Evolutionary conservation across 2,888 invertebrate genomes (phyloP).

Genomic region (Gymnosoma rotundatum): DNA sequence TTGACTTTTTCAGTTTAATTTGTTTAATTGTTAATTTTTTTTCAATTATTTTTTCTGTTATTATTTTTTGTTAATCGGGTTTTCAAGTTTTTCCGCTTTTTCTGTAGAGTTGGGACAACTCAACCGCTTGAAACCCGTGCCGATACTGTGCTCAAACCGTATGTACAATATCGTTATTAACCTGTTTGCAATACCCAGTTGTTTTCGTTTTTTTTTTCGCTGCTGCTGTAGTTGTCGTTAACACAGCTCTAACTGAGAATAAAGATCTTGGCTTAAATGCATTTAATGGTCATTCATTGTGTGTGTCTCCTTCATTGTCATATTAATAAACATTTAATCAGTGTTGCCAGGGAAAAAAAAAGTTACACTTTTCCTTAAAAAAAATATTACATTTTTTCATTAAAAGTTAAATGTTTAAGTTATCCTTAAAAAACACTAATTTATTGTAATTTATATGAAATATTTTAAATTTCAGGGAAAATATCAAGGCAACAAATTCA

Average conservation of each 20-base stretch:
- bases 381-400: too few species aligned
- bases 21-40: constrained; percentile 40
- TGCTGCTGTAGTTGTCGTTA: constrained; percentile 37
- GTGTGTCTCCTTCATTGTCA: constrained; percentile 21
- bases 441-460: too few species aligned
- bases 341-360: background rate
- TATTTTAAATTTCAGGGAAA: too few species aligned
- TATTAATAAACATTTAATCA: background rate
- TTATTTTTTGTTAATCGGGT: constrained; percentile 28
- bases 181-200: constrained; percentile 70
- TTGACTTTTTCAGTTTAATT: constrained; percentile 45
- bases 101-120: constrained; percentile 73
- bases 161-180: constrained; percentile 77
- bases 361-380: too few species aligned
- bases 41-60: background rate
- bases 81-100: constrained; percentile 57
- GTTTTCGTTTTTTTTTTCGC: background rate
- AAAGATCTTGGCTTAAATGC: constrained; percentile 67
- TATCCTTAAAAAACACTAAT: too few species aligned
- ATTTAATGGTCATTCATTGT: constrained; percentile 19
- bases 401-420: too few species aligned
- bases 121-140: constrained; percentile 76
- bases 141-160: constrained; percentile 77
- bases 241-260: constrained; percentile 50
- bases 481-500: too few species aligned